phyloP scores from a whole-genome alignment of 2,797 vertebrate species.

The Thamnophis elegans region DNA sequence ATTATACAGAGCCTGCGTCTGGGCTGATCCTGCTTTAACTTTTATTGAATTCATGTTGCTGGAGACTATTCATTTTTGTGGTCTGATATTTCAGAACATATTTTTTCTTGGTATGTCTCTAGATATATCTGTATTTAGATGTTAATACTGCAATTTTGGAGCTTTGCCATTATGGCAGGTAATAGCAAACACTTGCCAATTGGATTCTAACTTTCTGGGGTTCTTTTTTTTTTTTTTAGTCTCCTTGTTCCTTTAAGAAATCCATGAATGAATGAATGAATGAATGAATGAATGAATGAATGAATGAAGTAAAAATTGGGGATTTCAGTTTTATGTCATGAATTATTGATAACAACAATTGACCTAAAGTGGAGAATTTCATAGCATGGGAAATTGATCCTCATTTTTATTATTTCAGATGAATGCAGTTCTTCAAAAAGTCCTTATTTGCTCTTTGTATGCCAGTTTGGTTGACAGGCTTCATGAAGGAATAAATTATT shows the following conservation, averaged over 20 bases:
- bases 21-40: not conserved
- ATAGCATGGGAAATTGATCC: not conserved
- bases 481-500: not conserved
- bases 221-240: not conserved
- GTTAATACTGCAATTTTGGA: rapidly evolving
- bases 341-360: not conserved
- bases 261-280: not conserved
- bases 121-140: not conserved
- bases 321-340: not conserved
- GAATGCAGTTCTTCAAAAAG: not conserved
- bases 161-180: not conserved
- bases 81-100: constrained; percentile 7
- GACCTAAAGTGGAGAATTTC: not conserved
- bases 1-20: not conserved
- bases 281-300: too few species aligned
- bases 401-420: not conserved
- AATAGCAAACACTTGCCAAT: not conserved
- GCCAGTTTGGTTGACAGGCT: not conserved
- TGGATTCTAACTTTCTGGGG: not conserved
- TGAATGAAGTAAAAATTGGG: not conserved
- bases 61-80: constrained; percentile 24
- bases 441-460: not conserved
- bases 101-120: constrained; percentile 22
- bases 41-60: not conserved
- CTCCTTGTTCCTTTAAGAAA: not conserved